Conservation (phyloP, 2,888 invertebrate genomes). For the Stenchaetothrips biformis region DNA sequence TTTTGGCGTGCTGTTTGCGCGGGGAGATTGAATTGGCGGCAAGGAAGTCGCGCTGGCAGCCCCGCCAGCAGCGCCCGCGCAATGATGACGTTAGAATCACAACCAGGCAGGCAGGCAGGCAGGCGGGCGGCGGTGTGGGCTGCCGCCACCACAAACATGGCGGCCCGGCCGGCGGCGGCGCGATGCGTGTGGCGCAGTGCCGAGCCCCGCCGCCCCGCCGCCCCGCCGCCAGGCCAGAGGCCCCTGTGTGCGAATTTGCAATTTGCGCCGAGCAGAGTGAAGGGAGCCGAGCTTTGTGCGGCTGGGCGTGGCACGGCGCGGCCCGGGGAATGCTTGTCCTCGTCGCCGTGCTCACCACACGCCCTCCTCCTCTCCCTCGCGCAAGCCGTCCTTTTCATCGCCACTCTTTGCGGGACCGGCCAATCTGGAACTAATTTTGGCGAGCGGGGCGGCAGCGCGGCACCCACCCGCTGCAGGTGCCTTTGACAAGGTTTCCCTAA, state of each 20-base stretch:
- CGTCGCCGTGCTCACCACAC: not conserved
- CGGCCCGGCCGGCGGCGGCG: not conserved
- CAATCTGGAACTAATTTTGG: not conserved
- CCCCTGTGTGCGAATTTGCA: constrained; percentile 9
- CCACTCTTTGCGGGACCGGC: not conserved
- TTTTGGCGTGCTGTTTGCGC: not conserved
- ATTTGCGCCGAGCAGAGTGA: constrained; percentile 12
- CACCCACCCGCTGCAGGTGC: too few species aligned
- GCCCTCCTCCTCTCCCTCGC: not conserved
- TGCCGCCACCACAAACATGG: too few species aligned
- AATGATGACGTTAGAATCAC: not conserved
- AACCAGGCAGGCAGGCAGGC: not conserved
- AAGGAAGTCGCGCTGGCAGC: not conserved
- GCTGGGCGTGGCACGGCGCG: too few species aligned
- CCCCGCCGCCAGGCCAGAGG: not conserved
- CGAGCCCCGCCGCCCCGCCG: not conserved
- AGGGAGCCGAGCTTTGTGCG: constrained; percentile 14
- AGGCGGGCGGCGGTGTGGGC: too few species aligned
- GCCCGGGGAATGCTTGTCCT: not conserved
- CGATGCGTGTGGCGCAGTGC: not conserved
- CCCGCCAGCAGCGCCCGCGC: not conserved
- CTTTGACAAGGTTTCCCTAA: too few species aligned
- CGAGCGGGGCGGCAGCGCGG: too few species aligned
- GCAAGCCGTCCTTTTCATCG: not conserved
- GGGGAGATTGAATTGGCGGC: not conserved